A percentile compares a stretch with the other conserved stretches of the same genome.
phyloP scores from a whole-genome alignment of 2,797 vertebrate genomes.

The Rhinella marina region DNA sequence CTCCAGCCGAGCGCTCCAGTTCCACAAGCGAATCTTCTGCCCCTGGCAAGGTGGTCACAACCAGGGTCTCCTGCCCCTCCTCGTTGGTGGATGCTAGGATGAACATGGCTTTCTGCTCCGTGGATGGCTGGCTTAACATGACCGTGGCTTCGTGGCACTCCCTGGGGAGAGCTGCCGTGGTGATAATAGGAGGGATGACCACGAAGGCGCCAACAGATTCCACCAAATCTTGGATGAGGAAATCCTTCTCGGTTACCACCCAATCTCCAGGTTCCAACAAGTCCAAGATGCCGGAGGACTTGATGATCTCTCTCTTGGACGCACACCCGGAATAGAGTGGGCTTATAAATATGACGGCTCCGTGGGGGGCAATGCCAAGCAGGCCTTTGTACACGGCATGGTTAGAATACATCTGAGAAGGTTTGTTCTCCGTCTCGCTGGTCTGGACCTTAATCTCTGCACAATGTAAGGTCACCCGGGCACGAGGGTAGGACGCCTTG shows the following conservation, averaged over 20 bases:
- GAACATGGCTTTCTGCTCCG: conserved; percentile 48
- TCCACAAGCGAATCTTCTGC: conserved; percentile 53
- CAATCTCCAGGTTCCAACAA: conserved; percentile 49
- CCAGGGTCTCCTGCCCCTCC: conserved; percentile 50
- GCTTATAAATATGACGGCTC: conserved; percentile 59
- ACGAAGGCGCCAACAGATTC: conserved; percentile 42
- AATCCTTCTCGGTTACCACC: conserved; percentile 54
- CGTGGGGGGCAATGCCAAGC: conserved; percentile 57
- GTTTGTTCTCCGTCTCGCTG: neutral
- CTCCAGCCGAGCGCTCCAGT: conserved; percentile 34
- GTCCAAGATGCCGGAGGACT: conserved; percentile 55
- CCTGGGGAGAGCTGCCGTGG: conserved; percentile 15
- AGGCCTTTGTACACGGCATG: conserved; percentile 37
- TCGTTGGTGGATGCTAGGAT: conserved; percentile 45
- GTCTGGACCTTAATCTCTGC: conserved; percentile 53
- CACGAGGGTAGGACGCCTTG: conserved; percentile 53
- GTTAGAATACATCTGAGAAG: conserved; percentile 34
- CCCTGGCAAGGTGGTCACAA: conserved; percentile 20
- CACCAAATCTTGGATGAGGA: conserved; percentile 55
- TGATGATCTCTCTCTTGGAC: conserved; percentile 54
- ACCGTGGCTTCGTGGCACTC: conserved; percentile 40
- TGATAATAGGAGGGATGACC: conserved; percentile 54
- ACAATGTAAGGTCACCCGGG: conserved; percentile 54
- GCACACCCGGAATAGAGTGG: conserved; percentile 52
- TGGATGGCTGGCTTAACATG: conserved; percentile 30